phyloP scores from a whole-genome alignment of 2,888 invertebrate genomes.

The Xylophagus ater region DNA sequence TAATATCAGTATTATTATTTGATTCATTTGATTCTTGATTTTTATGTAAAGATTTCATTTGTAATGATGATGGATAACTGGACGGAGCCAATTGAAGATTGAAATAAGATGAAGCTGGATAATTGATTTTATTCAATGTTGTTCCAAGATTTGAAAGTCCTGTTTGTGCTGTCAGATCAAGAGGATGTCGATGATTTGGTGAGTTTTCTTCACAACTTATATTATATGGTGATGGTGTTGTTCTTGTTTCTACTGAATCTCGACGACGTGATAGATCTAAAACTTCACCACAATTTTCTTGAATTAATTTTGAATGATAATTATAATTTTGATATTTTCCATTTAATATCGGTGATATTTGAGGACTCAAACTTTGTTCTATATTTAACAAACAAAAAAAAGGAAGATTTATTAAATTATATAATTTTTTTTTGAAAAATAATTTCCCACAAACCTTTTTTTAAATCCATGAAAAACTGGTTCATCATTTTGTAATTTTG shows the following conservation, averaged over 20 bases:
- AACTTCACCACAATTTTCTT: slow-evolving; percentile 25
- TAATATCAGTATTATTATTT: too few relatives aligned
- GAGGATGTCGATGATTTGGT: slow-evolving; percentile 20
- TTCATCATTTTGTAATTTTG: slow-evolving; percentile 15
- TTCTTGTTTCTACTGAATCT: slow-evolving; percentile 31
- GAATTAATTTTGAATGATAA: too few relatives aligned
- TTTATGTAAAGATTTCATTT: too few relatives aligned
- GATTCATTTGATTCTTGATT: too few relatives aligned
- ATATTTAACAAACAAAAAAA: not conserved
- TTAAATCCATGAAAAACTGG: slow-evolving; percentile 17
- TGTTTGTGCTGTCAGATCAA: too few relatives aligned
- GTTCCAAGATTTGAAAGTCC: not conserved
- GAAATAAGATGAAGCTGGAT: slow-evolving; percentile 16
- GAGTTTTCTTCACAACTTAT: slow-evolving; percentile 31
- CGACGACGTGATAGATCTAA: slow-evolving; percentile 37
- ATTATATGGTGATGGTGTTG: slow-evolving; percentile 35
- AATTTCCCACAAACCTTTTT: slow-evolving; percentile 12
- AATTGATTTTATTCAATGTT: too few relatives aligned
- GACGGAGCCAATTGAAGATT: not conserved
- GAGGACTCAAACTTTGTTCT: slow-evolving; percentile 2
- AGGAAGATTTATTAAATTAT: not conserved
- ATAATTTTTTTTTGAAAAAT: not conserved
- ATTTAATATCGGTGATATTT: not conserved
- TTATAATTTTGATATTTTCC: too few relatives aligned
- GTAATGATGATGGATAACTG: too few relatives aligned